Conservation (phyloP, 2,888 invertebrate species). For the Thecophora atra region DNA sequence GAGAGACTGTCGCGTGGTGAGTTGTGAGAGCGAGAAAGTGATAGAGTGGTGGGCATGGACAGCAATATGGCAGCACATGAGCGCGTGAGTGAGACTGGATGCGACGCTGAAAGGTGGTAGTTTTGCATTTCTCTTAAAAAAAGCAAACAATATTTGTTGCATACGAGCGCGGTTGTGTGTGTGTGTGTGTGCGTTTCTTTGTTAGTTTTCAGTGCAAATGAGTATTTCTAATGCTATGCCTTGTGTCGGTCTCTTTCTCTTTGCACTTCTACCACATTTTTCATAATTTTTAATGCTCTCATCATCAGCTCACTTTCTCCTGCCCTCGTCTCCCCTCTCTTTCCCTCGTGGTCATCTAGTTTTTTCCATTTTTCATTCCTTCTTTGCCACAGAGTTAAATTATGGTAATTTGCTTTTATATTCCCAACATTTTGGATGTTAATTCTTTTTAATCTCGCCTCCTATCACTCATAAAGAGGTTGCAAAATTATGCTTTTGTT, state of each 20-base stretch:
- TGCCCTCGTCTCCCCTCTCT: neutral
- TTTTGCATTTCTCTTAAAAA: too few species aligned
- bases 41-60: neutral
- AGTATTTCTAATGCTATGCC: neutral
- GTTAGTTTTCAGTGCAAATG: too few species aligned
- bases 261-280: conserved; percentile 19
- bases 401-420: conserved; percentile 33
- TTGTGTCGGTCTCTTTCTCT: neutral
- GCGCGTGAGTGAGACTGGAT: neutral
- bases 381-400: neutral
- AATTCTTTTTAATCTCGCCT: conserved; percentile 17
- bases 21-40: neutral
- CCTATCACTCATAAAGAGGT: conserved; percentile 16
- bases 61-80: too few species aligned
- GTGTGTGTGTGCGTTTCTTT: neutral
- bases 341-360: too few species aligned
- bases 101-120: neutral
- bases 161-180: neutral
- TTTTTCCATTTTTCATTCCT: too few species aligned
- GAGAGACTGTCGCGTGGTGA: neutral
- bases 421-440: conserved; percentile 11
- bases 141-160: too few species aligned
- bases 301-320: conserved; percentile 24
- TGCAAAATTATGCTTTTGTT: conserved; percentile 23
- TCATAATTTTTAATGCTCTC: conserved; percentile 23